phyloP scores from a whole-genome alignment of 1,140 invertebrate species.

The Drosophila sechellia region DNA sequence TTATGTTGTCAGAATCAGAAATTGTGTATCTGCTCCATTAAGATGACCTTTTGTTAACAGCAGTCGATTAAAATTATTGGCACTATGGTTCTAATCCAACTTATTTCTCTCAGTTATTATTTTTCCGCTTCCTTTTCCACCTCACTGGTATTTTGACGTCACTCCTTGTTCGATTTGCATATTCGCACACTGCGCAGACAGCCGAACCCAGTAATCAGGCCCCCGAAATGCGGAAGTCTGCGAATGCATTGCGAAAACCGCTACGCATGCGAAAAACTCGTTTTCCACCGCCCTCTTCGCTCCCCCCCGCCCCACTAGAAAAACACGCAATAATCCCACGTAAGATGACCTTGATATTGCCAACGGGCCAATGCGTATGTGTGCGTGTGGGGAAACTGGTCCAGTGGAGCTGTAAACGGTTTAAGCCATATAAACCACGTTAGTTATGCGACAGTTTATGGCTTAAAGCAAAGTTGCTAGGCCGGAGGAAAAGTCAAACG shows the following conservation, averaged over 20 bases:
- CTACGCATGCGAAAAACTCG: slow-evolving; percentile 71
- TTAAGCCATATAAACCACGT: slow-evolving; percentile 65
- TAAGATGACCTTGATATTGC: slow-evolving; percentile 76
- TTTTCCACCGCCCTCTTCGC: slow-evolving; percentile 22
- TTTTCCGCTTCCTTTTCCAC: slow-evolving; percentile 20
- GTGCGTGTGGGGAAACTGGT: slow-evolving; percentile 61
- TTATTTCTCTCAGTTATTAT: background rate
- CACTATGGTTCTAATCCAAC: too few relatives aligned
- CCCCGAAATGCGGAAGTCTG: slow-evolving; percentile 66
- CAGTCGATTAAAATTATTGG: too few relatives aligned
- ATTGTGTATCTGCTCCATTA: too few relatives aligned
- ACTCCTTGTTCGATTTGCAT: slow-evolving; percentile 40
- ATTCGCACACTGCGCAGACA: slow-evolving; percentile 3
- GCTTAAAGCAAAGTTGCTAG: slow-evolving; percentile 28
- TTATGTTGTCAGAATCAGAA: too few relatives aligned
- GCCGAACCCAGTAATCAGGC: slow-evolving; percentile 6
- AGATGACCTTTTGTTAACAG: too few relatives aligned
- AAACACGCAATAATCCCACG: slow-evolving; percentile 31
- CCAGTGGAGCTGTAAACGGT: slow-evolving; percentile 69
- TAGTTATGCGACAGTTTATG: slow-evolving; percentile 52
- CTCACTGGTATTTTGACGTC: slow-evolving; percentile 32
- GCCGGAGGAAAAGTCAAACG: slow-evolving; percentile 39
- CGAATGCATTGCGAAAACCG: slow-evolving; percentile 59
- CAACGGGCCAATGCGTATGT: slow-evolving; percentile 21
- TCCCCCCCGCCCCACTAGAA: background rate